phyloP scores from a whole-genome alignment of 92 coral and sea anemone species.

The Plumapathes pennacea region DNA sequence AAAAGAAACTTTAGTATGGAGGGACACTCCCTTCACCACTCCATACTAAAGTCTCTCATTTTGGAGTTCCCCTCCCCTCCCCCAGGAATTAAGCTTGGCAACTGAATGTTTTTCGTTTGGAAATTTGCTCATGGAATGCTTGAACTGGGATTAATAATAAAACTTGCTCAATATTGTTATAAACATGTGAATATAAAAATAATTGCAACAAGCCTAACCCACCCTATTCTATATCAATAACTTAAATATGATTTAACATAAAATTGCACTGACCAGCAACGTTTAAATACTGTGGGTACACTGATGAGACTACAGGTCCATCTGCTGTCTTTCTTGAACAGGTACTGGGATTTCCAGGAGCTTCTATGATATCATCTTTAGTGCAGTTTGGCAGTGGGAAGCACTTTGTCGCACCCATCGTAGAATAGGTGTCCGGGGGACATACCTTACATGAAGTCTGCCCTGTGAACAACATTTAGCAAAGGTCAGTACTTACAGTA shows the following conservation, averaged over 20 bases:
- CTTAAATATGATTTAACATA: too few relatives aligned
- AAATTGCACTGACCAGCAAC: constrained; percentile 36
- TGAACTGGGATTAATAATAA: too few relatives aligned
- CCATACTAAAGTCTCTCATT: neutral
- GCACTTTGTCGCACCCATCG: constrained; percentile 66
- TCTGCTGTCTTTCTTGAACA: constrained; percentile 23
- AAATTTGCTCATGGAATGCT: too few relatives aligned
- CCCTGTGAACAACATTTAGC: constrained; percentile 35
- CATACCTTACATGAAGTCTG: constrained; percentile 42
- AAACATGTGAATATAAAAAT: too few relatives aligned
- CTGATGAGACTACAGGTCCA: neutral
- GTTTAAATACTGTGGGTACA: constrained; percentile 19
- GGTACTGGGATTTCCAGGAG: constrained; percentile 49
- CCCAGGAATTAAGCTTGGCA: neutral
- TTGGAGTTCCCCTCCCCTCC: constrained; percentile 17
- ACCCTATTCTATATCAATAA: too few relatives aligned
- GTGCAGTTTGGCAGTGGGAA: constrained; percentile 65
- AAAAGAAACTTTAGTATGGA: too few relatives aligned
- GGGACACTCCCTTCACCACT: too few relatives aligned
- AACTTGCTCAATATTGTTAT: too few relatives aligned
- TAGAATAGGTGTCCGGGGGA: constrained; percentile 34
- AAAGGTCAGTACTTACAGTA: neutral
- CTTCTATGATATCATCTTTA: constrained; percentile 51
- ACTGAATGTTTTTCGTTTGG: neutral
- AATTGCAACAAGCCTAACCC: too few relatives aligned